These are phyloP conservation scores for Phoronis australis DNA, from an alignment of 2,888 invertebrate genomes.

Conservation along the genomic window DNA sequence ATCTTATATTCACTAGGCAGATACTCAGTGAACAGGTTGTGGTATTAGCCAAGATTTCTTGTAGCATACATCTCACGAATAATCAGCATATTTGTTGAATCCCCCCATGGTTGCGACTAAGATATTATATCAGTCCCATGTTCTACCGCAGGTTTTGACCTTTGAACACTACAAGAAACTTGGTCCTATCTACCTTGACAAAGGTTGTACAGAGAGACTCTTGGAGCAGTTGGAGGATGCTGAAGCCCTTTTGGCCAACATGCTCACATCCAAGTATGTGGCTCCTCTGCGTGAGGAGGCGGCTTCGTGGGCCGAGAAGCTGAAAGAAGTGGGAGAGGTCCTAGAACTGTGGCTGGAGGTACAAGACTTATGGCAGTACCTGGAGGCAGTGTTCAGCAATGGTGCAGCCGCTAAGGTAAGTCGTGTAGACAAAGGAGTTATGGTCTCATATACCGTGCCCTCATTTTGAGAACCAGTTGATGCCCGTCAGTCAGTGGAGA, in stretches of 20 bases:
- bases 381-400: conserved; percentile 51
- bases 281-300: conserved; percentile 51
- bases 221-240: conserved; percentile 53
- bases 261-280: conserved; percentile 50
- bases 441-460: too few relatives aligned
- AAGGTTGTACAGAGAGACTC: conserved; percentile 44
- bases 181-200: conserved; percentile 50
- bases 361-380: conserved; percentile 51
- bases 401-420: conserved; percentile 40
- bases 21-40: too few relatives aligned
- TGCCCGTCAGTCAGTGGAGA: too few relatives aligned
- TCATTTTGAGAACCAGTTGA: too few relatives aligned
- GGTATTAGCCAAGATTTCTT: too few relatives aligned
- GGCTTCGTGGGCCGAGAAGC: conserved; percentile 51
- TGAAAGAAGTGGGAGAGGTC: conserved; percentile 52
- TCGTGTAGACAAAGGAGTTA: too few relatives aligned
- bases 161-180: conserved; percentile 51
- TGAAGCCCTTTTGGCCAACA: conserved; percentile 48
- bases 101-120: too few relatives aligned
- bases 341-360: conserved; percentile 52
- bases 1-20: too few relatives aligned
- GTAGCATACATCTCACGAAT: too few relatives aligned
- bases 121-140: conserved; percentile 15
- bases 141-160: too few relatives aligned
- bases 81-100: too few relatives aligned